phyloP scores from a whole-genome alignment of 2,113 vertebrate species.

The Bothrops jararaca region DNA sequence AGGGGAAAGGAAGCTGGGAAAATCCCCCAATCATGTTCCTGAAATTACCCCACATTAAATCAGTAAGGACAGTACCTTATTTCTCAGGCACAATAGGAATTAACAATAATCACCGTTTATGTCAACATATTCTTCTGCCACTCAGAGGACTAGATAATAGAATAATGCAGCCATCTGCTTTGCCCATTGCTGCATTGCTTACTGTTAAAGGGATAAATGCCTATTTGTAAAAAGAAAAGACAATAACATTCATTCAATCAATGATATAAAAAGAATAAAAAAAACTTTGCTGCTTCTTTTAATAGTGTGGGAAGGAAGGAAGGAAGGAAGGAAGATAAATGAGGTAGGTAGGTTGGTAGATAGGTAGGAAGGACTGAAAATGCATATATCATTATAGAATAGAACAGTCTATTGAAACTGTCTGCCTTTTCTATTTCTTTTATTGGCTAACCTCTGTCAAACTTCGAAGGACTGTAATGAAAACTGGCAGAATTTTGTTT shows the following conservation, averaged over 20 bases:
- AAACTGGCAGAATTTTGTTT: conserved; percentile 33
- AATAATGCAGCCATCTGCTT: background rate
- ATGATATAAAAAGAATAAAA: conserved; percentile 56
- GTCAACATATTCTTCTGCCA: background rate
- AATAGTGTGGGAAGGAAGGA: conserved; percentile 19
- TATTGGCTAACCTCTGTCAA: conserved; percentile 54
- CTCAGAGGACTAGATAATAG: background rate
- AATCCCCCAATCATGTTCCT: background rate
- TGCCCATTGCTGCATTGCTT: conserved; percentile 28
- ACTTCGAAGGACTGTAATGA: conserved; percentile 39
- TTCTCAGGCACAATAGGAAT: background rate
- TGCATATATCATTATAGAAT: conserved; percentile 26
- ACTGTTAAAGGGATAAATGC: conserved; percentile 35
- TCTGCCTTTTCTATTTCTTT: conserved; percentile 39
- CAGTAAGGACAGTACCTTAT: background rate
- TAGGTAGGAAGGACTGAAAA: conserved; percentile 14
- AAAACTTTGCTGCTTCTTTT: conserved; percentile 62
- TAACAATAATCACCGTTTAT: background rate
- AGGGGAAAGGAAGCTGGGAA: background rate
- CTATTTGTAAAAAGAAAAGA: conserved; percentile 55
- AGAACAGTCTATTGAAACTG: conserved; percentile 44
- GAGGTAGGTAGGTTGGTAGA: background rate
- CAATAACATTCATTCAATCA: conserved; percentile 55
- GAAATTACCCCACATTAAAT: background rate
- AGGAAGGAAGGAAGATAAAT: background rate